Conservation (phyloP, 2,888 invertebrate genomes). For the Diogma glabrata region DNA sequence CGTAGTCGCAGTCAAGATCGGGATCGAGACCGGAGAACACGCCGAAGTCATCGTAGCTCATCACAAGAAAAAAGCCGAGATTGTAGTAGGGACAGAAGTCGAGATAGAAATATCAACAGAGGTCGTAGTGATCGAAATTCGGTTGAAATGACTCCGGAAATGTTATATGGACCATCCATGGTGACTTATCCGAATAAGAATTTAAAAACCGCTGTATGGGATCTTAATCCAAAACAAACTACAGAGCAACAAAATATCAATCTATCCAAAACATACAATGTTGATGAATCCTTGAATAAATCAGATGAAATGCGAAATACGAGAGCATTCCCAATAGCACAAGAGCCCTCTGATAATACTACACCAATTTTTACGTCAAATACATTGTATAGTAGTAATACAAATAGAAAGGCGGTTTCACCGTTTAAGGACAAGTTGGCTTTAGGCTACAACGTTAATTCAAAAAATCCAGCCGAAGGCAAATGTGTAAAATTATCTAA, state of each 20-base stretch:
- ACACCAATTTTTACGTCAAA: background rate
- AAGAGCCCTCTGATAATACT: background rate
- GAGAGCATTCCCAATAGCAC: conserved; percentile 38
- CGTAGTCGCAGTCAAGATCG: conserved; percentile 17
- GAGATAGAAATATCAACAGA: conserved; percentile 26
- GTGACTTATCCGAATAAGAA: background rate
- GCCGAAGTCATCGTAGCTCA: background rate
- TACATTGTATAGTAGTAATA: background rate
- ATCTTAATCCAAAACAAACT: background rate
- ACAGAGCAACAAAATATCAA: conserved; percentile 1
- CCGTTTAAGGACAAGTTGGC: too few relatives aligned
- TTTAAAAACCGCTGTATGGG: background rate
- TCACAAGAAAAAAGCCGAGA: conserved; percentile 9
- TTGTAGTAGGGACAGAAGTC: conserved; percentile 8
- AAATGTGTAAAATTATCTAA: conserved; percentile 60
- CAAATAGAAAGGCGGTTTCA: background rate
- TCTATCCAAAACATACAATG: background rate
- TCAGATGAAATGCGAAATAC: conserved; percentile 47
- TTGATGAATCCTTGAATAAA: conserved; percentile 31
- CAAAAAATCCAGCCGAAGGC: conserved; percentile 18
- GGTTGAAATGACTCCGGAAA: too few relatives aligned
- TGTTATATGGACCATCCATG: too few relatives aligned
- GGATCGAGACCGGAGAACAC: conserved; percentile 29
- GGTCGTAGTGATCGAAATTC: too few relatives aligned
- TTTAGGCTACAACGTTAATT: too few relatives aligned